Conservation (phyloP, 2,797 vertebrate species). For the Ataeniobius toweri region DNA sequence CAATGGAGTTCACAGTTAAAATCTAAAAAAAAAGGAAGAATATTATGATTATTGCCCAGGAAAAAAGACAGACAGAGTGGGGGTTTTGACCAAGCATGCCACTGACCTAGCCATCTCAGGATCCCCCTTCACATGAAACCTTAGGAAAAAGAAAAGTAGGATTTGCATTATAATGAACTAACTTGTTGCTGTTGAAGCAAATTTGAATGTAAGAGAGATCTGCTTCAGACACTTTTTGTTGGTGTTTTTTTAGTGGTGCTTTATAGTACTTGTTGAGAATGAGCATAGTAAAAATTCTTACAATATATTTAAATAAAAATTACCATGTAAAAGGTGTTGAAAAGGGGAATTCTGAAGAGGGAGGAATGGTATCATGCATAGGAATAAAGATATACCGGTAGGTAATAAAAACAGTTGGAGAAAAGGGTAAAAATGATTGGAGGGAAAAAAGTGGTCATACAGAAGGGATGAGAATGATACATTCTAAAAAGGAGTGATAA, state of each 20-base stretch:
- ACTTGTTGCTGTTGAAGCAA: neutral
- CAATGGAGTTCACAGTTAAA: neutral
- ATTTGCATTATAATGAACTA: neutral
- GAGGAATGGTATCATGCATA: neutral
- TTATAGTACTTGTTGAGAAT: neutral
- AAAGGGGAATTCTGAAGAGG: neutral
- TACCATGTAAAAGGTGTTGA: neutral
- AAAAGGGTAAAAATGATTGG: neutral
- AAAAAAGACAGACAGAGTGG: neutral
- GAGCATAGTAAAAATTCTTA: neutral
- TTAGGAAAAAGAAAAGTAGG: neutral
- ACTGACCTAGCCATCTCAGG: neutral
- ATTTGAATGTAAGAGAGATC: neutral
- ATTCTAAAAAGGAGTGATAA: neutral
- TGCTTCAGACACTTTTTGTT: neutral
- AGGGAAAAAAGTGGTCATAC: neutral
- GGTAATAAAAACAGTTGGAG: neutral
- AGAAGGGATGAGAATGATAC: neutral
- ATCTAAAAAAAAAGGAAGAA: neutral
- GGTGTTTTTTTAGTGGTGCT: neutral
- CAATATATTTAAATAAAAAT: neutral
- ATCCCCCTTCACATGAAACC: neutral
- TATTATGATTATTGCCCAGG: neutral
- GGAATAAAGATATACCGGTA: neutral
- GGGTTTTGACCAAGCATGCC: neutral